Evolutionary conservation across 2,797 vertebrate genomes (phyloP).

Genomic region (Neosalanx taihuensis): DNA sequence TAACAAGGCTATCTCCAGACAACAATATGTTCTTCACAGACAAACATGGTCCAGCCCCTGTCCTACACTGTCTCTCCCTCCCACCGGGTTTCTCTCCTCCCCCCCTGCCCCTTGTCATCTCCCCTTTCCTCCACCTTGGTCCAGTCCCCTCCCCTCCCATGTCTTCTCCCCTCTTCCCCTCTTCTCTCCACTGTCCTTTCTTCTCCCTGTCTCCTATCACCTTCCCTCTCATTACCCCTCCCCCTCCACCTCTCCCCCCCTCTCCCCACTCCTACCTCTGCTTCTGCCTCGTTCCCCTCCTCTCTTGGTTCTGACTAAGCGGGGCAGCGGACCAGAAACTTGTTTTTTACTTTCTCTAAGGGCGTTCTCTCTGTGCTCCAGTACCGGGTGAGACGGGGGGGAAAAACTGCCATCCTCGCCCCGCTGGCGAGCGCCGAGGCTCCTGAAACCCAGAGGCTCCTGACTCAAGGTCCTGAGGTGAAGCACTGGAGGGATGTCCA

Average conservation of each 20-base stretch:
- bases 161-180: neutral
- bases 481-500: slow-evolving; percentile 46
- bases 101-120: neutral
- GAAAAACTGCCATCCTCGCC: neutral
- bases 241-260: neutral
- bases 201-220: neutral
- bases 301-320: slow-evolving; percentile 1
- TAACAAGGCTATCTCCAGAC: slow-evolving; percentile 41
- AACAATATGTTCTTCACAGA: slow-evolving; percentile 31
- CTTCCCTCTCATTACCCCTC: neutral
- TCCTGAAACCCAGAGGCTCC: neutral
- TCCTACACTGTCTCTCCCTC: slow-evolving; percentile 21
- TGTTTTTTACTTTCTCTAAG: neutral
- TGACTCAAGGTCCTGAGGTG: slow-evolving; percentile 11
- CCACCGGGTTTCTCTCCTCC: neutral
- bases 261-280: neutral
- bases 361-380: slow-evolving; percentile 1
- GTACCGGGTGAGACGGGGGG: neutral
- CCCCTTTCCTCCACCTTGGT: neutral
- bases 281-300: slow-evolving; percentile 3
- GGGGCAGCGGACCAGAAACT: slow-evolving; percentile 5
- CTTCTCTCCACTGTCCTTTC: neutral
- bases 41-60: slow-evolving; percentile 31
- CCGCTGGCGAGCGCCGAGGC: neutral
- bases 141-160: neutral